Conservation (phyloP, 2,113 vertebrate genomes). For the Sapajus apella region DNA sequence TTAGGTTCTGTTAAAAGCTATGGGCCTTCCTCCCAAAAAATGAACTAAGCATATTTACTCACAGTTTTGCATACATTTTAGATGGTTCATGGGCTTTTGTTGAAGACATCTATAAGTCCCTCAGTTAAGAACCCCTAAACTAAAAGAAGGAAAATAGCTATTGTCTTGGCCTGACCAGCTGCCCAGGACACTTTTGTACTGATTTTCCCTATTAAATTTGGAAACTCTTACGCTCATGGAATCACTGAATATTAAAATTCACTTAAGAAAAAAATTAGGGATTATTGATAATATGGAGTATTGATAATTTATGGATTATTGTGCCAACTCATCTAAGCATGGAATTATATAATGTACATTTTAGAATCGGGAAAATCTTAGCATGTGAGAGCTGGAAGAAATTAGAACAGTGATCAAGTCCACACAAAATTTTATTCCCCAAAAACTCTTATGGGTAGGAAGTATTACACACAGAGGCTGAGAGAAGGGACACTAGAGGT, state of each 20-base stretch:
- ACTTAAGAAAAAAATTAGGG: background rate
- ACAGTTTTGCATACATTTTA: background rate
- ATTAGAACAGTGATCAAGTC: background rate
- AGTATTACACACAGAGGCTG: background rate
- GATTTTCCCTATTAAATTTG: background rate
- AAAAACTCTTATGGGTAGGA: background rate
- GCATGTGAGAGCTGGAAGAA: background rate
- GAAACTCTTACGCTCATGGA: background rate
- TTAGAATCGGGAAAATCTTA: slow-evolving; percentile 16
- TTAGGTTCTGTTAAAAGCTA: background rate
- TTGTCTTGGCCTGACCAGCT: background rate
- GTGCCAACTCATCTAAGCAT: background rate
- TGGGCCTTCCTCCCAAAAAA: background rate
- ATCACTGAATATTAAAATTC: background rate
- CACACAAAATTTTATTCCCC: background rate
- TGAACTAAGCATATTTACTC: background rate
- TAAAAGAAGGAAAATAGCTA: background rate
- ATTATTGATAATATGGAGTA: slow-evolving; percentile 1
- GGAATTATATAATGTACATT: background rate
- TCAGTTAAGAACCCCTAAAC: background rate
- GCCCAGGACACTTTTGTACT: background rate
- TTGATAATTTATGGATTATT: too few species aligned
- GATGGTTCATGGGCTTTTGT: background rate
- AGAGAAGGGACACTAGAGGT: background rate
- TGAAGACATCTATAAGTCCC: background rate